These are phyloP conservation scores for Heterocephalus glaber DNA, from an alignment of 2,113 vertebrate species.

Conservation along the genomic window DNA sequence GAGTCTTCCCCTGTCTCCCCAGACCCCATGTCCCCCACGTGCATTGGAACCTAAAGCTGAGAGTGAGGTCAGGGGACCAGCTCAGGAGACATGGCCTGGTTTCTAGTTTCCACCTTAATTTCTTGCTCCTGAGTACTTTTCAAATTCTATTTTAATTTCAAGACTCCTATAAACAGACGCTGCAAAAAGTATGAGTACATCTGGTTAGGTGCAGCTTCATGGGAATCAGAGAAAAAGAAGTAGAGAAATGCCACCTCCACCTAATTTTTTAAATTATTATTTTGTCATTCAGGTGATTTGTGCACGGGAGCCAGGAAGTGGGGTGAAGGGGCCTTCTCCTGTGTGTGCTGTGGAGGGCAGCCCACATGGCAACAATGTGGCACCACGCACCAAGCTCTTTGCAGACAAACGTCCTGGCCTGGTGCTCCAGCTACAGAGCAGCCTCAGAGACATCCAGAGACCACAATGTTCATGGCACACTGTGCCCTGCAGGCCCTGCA, in stretches of 20 bases:
- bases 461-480: not conserved
- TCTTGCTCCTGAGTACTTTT: not conserved
- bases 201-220: not conserved
- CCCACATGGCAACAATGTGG: fast-evolving
- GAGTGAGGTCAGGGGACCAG: fast-evolving
- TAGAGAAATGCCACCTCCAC: not conserved
- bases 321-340: not conserved
- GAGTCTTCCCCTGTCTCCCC: not conserved
- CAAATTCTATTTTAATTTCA: not conserved
- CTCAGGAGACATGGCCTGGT: fast-evolving
- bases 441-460: not conserved
- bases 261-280: not conserved
- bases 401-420: fast-evolving
- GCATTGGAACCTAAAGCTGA: fast-evolving
- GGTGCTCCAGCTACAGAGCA: not conserved
- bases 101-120: not conserved
- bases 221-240: not conserved
- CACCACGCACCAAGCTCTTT: fast-evolving
- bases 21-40: too few species aligned
- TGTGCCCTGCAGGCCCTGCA: not conserved
- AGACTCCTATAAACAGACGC: not conserved
- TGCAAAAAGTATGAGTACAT: not conserved
- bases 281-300: not conserved
- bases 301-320: not conserved
- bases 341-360: fast-evolving